These are phyloP conservation scores for Glandiceps talaboti DNA, from an alignment of 53 echinoderm and acorn worm genomes.

Conservation along the genomic window DNA sequence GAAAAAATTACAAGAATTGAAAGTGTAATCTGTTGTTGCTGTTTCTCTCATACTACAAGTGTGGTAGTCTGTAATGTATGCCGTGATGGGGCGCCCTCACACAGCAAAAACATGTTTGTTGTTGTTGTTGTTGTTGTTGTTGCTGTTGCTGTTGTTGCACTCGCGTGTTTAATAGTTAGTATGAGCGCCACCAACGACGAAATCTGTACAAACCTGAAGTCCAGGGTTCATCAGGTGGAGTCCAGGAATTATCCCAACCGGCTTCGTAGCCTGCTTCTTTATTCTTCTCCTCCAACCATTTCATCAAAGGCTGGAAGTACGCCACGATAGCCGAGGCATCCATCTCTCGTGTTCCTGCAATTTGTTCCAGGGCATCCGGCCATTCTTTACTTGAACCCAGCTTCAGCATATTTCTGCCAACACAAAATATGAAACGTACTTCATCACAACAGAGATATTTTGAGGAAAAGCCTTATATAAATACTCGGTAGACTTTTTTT, in stretches of 20 bases:
- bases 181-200: no score
- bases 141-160: neutral
- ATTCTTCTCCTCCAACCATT: conserved; percentile 55
- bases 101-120: no score
- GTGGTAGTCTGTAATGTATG: neutral
- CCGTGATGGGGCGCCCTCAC: no score
- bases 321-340: conserved; percentile 42
- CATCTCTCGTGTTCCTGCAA: conserved; percentile 42
- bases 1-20: neutral
- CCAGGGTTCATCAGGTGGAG: neutral
- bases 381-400: conserved; percentile 67
- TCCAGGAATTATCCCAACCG: conserved; percentile 36
- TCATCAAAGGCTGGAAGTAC: conserved; percentile 69
- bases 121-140: neutral
- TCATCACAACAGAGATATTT: no score
- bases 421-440: no score
- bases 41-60: neutral
- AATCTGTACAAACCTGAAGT: no score
- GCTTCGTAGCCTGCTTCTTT: conserved; percentile 21
- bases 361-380: conserved; percentile 67
- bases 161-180: no score
- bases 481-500: no score
- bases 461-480: no score
- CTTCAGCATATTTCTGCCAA: conserved; percentile 49
- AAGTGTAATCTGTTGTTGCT: neutral